phyloP scores from a whole-genome alignment of 2,888 invertebrate genomes.

The Tridacna crocea region DNA sequence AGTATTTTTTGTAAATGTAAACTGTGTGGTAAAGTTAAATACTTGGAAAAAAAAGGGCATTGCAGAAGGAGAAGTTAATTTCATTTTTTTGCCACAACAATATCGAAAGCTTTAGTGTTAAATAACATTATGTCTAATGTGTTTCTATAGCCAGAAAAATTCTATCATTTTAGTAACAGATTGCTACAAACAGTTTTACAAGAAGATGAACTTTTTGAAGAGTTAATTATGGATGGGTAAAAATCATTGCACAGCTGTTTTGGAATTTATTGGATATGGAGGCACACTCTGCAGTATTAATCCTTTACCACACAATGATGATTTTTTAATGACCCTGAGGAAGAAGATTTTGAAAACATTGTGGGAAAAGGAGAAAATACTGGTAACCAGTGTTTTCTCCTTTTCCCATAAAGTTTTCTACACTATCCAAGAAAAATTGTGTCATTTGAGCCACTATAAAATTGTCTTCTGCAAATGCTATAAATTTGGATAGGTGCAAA shows the following conservation, averaged over 20 bases:
- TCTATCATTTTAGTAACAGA: conserved; percentile 5
- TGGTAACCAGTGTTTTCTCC: neutral
- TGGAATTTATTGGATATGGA: neutral
- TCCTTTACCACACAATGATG: too few species aligned
- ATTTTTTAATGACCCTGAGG: neutral
- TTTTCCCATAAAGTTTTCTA: neutral
- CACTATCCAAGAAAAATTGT: too few species aligned
- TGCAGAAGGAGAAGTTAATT: too few species aligned
- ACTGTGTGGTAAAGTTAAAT: too few species aligned
- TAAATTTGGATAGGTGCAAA: too few species aligned
- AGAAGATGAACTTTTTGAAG: conserved; percentile 17
- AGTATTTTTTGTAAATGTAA: too few species aligned
- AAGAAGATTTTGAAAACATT: neutral
- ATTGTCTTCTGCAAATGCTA: too few species aligned
- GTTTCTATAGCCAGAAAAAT: neutral
- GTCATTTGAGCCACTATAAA: too few species aligned
- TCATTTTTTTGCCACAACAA: too few species aligned
- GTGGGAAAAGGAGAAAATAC: conserved; percentile 15
- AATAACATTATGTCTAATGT: neutral
- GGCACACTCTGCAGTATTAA: neutral
- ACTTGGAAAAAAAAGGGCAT: too few species aligned
- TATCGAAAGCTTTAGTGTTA: neutral
- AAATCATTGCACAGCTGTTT: neutral
- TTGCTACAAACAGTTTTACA: conserved; percentile 21
- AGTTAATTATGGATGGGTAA: conserved; percentile 22